A percentile compares a stretch with the other conserved stretches of the same genome.
Conservation (phyloP, 35 echinoderm and acorn worm species). For the Nesometra sesokonis region DNA sequence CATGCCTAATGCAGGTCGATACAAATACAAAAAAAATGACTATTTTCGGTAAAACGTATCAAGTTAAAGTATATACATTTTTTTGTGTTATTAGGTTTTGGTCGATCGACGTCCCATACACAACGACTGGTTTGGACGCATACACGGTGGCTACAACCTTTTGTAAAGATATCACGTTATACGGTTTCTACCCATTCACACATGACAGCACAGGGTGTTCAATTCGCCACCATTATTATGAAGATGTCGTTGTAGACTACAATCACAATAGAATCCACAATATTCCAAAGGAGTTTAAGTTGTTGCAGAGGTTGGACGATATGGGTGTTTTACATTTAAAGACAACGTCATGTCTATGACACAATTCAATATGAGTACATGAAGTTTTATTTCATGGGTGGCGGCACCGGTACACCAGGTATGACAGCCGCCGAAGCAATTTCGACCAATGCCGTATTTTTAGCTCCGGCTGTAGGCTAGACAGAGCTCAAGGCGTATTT, state of each 20-base stretch:
- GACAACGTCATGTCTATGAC: background rate
- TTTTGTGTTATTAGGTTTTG: background rate
- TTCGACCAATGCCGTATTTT: too few relatives aligned
- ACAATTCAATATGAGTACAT: too few relatives aligned
- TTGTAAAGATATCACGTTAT: background rate
- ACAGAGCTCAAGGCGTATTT: too few relatives aligned
- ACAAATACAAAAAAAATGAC: too few relatives aligned
- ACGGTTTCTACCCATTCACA: background rate
- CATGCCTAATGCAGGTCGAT: too few relatives aligned
- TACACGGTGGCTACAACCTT: background rate
- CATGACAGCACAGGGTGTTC: background rate
- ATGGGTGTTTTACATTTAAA: background rate
- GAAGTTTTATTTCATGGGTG: too few relatives aligned
- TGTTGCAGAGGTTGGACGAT: background rate
- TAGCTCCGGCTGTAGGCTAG: too few relatives aligned
- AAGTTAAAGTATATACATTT: background rate
- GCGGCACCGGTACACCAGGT: too few relatives aligned
- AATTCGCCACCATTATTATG: background rate
- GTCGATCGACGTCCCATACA: background rate
- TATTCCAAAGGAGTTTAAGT: background rate
- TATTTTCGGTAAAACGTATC: too few relatives aligned
- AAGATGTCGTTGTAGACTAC: background rate
- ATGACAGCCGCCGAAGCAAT: too few relatives aligned
- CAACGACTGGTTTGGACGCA: background rate
- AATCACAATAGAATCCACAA: background rate